phyloP scores from a whole-genome alignment of 2,797 vertebrate species.

The Falco berigora region DNA sequence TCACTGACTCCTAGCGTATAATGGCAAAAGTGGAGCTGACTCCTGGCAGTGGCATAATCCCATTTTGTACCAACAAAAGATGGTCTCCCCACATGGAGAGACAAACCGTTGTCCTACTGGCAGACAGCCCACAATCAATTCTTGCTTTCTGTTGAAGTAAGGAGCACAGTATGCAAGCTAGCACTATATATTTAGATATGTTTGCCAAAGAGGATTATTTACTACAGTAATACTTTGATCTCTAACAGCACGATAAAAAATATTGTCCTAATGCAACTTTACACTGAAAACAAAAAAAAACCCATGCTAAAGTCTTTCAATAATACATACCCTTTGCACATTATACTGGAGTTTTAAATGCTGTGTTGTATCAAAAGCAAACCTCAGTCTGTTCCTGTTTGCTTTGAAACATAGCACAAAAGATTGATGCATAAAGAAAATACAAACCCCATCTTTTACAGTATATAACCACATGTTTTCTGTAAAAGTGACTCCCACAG shows the following conservation, averaged over 20 bases:
- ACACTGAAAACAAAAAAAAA: not conserved
- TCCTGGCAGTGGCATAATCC: not conserved
- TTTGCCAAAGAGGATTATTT: not conserved
- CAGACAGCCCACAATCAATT: not conserved
- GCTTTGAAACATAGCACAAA: slow-evolving; percentile 10
- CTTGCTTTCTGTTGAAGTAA: not conserved
- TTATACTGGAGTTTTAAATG: not conserved
- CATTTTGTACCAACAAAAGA: not conserved
- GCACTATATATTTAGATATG: not conserved
- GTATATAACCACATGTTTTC: not conserved
- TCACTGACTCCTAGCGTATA: not conserved
- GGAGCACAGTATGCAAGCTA: not conserved
- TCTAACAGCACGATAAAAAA: not conserved
- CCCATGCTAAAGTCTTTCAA: not conserved
- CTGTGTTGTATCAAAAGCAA: not conserved
- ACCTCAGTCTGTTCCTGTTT: not conserved
- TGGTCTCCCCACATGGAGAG: not conserved
- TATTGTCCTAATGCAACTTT: not conserved
- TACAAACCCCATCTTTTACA: not conserved
- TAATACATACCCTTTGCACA: not conserved
- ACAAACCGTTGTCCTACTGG: not conserved
- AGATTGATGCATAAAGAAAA: not conserved
- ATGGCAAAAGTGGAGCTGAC: not conserved
- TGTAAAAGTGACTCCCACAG: not conserved
- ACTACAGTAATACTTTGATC: not conserved